Conservation (phyloP, 2,797 vertebrate species). For the Syngnathus acus region DNA sequence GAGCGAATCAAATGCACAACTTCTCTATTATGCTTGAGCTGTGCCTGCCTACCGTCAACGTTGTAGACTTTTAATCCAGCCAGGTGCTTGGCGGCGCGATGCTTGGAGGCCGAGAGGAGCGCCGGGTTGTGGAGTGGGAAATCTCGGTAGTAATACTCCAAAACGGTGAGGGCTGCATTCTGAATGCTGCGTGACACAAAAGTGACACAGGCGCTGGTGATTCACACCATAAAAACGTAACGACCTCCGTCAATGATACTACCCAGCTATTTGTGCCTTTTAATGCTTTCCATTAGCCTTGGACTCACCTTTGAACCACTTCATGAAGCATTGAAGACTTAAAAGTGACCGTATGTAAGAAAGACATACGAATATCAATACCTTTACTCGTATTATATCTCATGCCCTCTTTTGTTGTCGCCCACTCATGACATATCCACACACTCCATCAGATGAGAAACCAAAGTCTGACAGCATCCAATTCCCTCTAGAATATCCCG, state of each 20-base stretch:
- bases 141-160: conserved; percentile 95
- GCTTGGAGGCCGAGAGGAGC: conserved; percentile 83
- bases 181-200: conserved; percentile 72
- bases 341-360: no score
- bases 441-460: neutral
- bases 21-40: conserved; percentile 6
- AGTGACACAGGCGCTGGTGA: neutral
- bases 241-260: neutral
- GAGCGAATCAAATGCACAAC: neutral
- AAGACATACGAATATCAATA: no score
- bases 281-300: neutral
- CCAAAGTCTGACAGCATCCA: neutral
- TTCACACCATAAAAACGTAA: neutral
- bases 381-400: neutral
- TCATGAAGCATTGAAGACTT: neutral
- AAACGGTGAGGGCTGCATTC: conserved; percentile 82
- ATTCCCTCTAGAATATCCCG: neutral
- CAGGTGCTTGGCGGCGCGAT: conserved; percentile 85
- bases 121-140: conserved; percentile 89
- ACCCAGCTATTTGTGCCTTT: neutral
- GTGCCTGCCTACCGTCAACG: conserved; percentile 76
- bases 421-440: neutral
- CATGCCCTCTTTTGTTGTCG: neutral
- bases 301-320: neutral
- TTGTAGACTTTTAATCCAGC: conserved; percentile 91